Conservation (phyloP, 2,797 vertebrate species). For the Champsocephalus esox region DNA sequence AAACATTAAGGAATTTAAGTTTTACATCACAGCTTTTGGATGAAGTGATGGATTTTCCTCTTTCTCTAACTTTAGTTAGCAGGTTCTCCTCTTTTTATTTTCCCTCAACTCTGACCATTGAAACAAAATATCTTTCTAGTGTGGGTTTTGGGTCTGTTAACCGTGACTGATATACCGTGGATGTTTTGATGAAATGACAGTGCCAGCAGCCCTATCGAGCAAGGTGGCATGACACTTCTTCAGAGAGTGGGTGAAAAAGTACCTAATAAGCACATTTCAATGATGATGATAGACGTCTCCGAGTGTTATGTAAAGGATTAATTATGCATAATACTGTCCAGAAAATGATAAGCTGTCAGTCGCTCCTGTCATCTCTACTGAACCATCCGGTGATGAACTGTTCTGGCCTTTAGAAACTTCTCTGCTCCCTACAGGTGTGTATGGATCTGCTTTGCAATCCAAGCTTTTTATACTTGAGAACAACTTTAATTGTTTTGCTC, state of each 20-base stretch:
- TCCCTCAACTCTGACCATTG: neutral
- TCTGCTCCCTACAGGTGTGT: conserved; percentile 58
- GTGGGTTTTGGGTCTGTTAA: conserved; percentile 37
- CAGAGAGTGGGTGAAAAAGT: conserved; percentile 9
- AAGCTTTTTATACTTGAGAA: neutral
- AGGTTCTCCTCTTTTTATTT: conserved; percentile 20
- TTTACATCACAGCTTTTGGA: conserved; percentile 55
- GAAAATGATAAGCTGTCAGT: conserved; percentile 77
- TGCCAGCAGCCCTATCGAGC: conserved; percentile 25
- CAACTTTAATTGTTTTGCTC: conserved; percentile 20
- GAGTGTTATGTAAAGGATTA: conserved; percentile 66
- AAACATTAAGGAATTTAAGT: conserved; percentile 28
- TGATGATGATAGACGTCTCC: conserved; percentile 44
- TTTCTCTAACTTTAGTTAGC: conserved; percentile 4
- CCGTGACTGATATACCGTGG: conserved; percentile 54
- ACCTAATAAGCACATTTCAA: conserved; percentile 49
- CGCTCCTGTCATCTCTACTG: conserved; percentile 56
- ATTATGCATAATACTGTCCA: conserved; percentile 67
- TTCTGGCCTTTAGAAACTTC: conserved; percentile 50
- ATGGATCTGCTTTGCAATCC: conserved; percentile 26
- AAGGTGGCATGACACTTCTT: conserved; percentile 22
- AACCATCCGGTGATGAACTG: conserved; percentile 72
- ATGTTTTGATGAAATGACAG: conserved; percentile 72
- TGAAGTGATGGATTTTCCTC: conserved; percentile 29
- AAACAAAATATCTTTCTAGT: conserved; percentile 18